A percentile compares a stretch with the other conserved stretches of the same genome.
Conservation (phyloP, 2,797 vertebrate species). For the Limosa lapponica region DNA sequence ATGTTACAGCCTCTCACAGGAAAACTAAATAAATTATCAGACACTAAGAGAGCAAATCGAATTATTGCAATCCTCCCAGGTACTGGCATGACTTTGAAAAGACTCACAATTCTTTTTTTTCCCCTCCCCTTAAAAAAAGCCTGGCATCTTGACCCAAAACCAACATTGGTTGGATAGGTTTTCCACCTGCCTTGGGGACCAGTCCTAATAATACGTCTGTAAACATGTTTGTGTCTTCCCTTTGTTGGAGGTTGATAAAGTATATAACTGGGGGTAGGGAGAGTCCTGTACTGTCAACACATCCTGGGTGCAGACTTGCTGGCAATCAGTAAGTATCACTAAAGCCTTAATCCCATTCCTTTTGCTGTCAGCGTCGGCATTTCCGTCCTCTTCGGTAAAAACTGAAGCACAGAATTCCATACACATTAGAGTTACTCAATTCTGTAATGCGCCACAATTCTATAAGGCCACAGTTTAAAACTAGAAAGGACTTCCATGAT, state of each 20-base stretch:
- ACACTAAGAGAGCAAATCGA: constrained; percentile 56
- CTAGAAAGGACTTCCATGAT: not conserved
- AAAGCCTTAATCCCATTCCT: not conserved
- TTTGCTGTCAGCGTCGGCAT: not conserved
- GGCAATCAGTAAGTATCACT: not conserved
- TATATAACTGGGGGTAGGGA: not conserved
- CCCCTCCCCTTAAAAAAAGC: not conserved
- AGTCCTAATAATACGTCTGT: not conserved
- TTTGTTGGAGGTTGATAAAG: not conserved
- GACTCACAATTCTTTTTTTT: not conserved
- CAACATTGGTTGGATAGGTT: not conserved
- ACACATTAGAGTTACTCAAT: not conserved
- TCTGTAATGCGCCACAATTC: rapidly evolving
- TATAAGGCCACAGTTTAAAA: not conserved
- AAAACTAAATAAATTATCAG: constrained; percentile 76
- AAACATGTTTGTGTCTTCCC: not conserved
- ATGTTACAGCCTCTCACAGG: constrained; percentile 65
- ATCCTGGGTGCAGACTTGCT: not conserved
- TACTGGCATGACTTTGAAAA: constrained; percentile 59
- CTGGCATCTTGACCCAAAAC: not conserved
- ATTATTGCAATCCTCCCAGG: constrained; percentile 62
- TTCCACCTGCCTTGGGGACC: not conserved
- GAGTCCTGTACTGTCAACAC: not conserved
- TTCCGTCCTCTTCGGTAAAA: not conserved
- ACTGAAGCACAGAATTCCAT: not conserved